A percentile compares a stretch with the other conserved stretches of the same genome.
Evolutionary conservation across 2,888 invertebrate species (phyloP).

Genomic region (Dioctria linearis): DNA sequence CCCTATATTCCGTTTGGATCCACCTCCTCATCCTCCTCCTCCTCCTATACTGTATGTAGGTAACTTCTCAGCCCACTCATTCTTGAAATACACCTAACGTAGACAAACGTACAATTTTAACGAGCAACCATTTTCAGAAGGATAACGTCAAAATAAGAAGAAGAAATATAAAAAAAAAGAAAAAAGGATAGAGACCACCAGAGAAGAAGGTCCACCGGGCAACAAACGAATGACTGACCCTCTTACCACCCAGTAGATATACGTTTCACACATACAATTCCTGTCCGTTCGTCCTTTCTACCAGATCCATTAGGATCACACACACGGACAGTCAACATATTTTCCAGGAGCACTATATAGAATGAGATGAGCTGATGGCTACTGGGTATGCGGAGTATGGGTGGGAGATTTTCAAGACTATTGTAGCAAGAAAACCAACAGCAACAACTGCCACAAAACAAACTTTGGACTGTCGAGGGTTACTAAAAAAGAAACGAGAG

Average conservation of each 20-base stretch:
- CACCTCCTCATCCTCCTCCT: background rate
- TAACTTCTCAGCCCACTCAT: background rate
- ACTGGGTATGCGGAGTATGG: background rate
- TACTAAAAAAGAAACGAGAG: constrained; percentile 5
- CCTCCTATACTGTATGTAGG: background rate
- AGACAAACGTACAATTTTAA: constrained; percentile 53
- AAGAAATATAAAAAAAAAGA: constrained; percentile 25
- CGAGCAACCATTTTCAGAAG: constrained; percentile 50
- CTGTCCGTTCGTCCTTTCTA: constrained; percentile 1
- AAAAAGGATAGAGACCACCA: constrained; percentile 15
- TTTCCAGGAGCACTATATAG: background rate
- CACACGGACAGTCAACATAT: constrained; percentile 50
- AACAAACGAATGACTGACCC: constrained; percentile 47
- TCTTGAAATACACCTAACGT: constrained; percentile 29
- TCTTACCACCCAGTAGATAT: constrained; percentile 1
- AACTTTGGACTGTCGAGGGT: constrained; percentile 44
- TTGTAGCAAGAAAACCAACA: constrained; percentile 27
- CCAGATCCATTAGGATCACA: constrained; percentile 13
- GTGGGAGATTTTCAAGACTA: background rate
- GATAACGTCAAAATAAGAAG: constrained; percentile 10
- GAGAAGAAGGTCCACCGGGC: constrained; percentile 28
- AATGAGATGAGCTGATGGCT: constrained; percentile 28
- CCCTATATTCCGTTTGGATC: background rate
- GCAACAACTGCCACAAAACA: constrained; percentile 47
- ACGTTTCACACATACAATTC: constrained; percentile 17